phyloP scores from a whole-genome alignment of 30 jellyfish, hydroid and myxozoan species.

The Clytia hemisphaerica region DNA sequence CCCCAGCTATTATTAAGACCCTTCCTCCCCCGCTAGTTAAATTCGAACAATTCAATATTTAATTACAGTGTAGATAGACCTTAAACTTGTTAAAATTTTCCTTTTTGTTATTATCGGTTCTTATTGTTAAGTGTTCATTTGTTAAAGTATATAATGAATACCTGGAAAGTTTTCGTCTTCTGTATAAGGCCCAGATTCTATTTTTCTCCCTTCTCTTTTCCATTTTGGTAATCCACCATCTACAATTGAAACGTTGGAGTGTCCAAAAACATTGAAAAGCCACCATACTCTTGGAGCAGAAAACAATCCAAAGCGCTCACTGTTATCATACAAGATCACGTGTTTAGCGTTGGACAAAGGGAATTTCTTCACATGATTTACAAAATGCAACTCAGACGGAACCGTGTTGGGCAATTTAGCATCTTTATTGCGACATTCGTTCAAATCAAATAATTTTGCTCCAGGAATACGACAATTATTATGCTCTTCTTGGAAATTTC shows the following conservation, averaged over 20 bases:
- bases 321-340: conserved; percentile 46
- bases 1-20: too few species aligned
- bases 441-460: conserved; percentile 31
- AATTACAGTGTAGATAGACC: too few species aligned
- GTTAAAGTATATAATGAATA: neutral
- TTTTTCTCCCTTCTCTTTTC: conserved; percentile 46
- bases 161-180: conserved; percentile 50
- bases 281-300: conserved; percentile 66
- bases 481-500: conserved; percentile 54
- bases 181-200: conserved; percentile 39
- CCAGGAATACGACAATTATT: conserved; percentile 40
- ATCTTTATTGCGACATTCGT: conserved; percentile 57
- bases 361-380: conserved; percentile 31
- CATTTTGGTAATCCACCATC: conserved; percentile 73
- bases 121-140: too few species aligned
- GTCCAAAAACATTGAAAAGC: conserved; percentile 50
- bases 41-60: too few species aligned
- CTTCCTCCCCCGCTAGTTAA: too few species aligned
- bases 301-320: conserved; percentile 56
- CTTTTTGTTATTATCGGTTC: too few species aligned
- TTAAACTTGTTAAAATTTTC: too few species aligned
- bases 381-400: conserved; percentile 47
- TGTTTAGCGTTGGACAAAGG: conserved; percentile 40
- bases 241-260: conserved; percentile 36
- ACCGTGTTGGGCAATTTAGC: conserved; percentile 46